Conservation (phyloP, 2,113 vertebrate genomes). For the Setophaga coronata region DNA sequence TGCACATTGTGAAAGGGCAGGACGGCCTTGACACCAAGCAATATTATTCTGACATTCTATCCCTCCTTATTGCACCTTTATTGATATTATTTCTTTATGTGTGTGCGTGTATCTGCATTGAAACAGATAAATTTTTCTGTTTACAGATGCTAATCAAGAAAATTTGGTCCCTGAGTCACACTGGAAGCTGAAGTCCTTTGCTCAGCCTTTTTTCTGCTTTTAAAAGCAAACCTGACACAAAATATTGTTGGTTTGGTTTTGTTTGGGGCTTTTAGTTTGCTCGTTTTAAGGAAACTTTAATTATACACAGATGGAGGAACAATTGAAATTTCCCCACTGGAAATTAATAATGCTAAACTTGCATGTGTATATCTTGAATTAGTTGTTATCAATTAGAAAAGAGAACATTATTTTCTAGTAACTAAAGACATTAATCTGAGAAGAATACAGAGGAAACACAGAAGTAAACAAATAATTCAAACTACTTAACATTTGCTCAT, state of each 20-base stretch:
- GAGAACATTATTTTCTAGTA: neutral
- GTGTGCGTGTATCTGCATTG: neutral
- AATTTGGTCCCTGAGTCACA: neutral
- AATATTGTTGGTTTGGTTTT: neutral
- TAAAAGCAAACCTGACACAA: neutral
- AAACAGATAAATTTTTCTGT: neutral
- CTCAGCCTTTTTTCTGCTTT: neutral
- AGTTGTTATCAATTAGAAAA: conserved; percentile 28
- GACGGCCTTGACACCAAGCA: neutral
- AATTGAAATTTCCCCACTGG: neutral
- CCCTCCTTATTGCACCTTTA: neutral
- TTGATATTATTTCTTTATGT: neutral
- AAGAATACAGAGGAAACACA: conserved; percentile 10
- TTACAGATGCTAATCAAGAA: neutral
- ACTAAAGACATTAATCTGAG: conserved; percentile 48
- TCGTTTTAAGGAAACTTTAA: neutral
- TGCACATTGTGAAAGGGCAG: neutral
- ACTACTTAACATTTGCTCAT: conserved; percentile 54
- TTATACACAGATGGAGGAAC: neutral
- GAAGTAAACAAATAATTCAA: conserved; percentile 70
- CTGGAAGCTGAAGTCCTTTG: neutral
- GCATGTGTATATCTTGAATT: neutral
- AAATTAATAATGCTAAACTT: conserved; percentile 2
- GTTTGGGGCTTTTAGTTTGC: neutral
- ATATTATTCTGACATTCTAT: neutral